phyloP scores from a whole-genome alignment of 1,140 invertebrate species.

The Pseudomyrmex gracilis region DNA sequence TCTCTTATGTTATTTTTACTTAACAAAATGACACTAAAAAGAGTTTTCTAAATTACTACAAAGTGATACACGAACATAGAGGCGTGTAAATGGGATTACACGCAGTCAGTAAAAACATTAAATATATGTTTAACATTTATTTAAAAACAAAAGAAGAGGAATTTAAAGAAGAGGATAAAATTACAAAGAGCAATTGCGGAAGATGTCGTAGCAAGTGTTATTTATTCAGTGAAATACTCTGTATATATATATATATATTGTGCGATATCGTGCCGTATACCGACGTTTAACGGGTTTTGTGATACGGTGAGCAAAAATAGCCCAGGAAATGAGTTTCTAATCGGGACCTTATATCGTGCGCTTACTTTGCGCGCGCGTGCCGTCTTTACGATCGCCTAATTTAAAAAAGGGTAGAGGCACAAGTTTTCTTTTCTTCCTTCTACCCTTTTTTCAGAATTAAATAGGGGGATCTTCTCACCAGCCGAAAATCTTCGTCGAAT shows the following conservation, averaged over 20 bases:
- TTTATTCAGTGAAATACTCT: neutral
- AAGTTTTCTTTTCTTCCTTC: too few relatives aligned
- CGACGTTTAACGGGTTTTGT: slow-evolving; percentile 39
- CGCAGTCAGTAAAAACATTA: too few relatives aligned
- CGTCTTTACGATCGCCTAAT: slow-evolving; percentile 36
- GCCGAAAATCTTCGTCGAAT: slow-evolving; percentile 9
- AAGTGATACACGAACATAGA: too few relatives aligned
- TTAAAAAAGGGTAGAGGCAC: slow-evolving; percentile 44
- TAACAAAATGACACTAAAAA: too few relatives aligned
- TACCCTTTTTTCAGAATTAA: slow-evolving; percentile 24
- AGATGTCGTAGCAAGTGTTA: neutral
- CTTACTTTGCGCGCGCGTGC: slow-evolving; percentile 56
- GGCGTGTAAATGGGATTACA: too few relatives aligned
- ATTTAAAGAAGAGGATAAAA: too few relatives aligned
- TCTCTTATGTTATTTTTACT: too few relatives aligned
- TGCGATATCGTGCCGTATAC: slow-evolving; percentile 35
- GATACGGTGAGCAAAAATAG: slow-evolving; percentile 52
- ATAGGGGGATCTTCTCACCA: slow-evolving; percentile 10
- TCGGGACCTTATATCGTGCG: slow-evolving; percentile 64
- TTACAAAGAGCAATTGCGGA: neutral
- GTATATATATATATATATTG: slow-evolving; percentile 13
- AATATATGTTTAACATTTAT: too few relatives aligned
- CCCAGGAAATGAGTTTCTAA: slow-evolving; percentile 67
- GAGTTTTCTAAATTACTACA: too few relatives aligned
- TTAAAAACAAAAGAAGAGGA: too few relatives aligned